A percentile compares a stretch with the other conserved stretches of the same genome.
phyloP scores from a whole-genome alignment of 2,888 invertebrate genomes.

The Luperina nickerlii region DNA sequence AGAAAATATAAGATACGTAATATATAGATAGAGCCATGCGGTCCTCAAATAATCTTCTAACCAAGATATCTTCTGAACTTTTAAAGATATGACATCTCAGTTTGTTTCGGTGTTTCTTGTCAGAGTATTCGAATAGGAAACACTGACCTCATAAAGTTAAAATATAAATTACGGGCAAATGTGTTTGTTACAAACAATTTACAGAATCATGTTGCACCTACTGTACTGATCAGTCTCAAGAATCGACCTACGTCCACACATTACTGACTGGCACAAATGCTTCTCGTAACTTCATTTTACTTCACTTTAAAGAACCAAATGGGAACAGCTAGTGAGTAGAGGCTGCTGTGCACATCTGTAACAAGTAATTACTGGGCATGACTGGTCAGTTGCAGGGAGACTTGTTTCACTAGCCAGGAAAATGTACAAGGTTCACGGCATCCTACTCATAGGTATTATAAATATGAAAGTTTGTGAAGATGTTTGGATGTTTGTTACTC shows the following conservation, averaged over 20 bases:
- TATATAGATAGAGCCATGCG: no score
- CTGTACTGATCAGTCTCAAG: not conserved
- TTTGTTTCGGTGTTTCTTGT: not conserved
- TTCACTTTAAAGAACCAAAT: conserved; percentile 42
- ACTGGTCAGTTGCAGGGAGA: conserved; percentile 39
- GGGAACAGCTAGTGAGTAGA: conserved; percentile 2
- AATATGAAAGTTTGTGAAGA: no score
- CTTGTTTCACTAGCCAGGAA: not conserved
- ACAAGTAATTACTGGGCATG: conserved; percentile 57
- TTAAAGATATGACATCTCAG: not conserved
- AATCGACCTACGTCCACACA: not conserved
- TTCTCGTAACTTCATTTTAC: not conserved
- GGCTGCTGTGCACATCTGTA: conserved; percentile 40
- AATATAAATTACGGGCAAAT: not conserved
- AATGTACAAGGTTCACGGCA: conserved; percentile 10
- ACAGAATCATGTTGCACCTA: not conserved
- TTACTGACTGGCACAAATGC: not conserved
- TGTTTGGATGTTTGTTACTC: no score
- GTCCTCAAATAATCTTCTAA: not conserved
- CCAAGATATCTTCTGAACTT: not conserved
- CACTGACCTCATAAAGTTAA: not conserved
- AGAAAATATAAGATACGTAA: no score
- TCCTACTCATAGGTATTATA: not conserved
- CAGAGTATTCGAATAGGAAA: not conserved
- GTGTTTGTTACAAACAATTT: not conserved